These are phyloP conservation scores for Diadromus collaris DNA, from an alignment of 2,888 invertebrate species.

Conservation along the genomic window DNA sequence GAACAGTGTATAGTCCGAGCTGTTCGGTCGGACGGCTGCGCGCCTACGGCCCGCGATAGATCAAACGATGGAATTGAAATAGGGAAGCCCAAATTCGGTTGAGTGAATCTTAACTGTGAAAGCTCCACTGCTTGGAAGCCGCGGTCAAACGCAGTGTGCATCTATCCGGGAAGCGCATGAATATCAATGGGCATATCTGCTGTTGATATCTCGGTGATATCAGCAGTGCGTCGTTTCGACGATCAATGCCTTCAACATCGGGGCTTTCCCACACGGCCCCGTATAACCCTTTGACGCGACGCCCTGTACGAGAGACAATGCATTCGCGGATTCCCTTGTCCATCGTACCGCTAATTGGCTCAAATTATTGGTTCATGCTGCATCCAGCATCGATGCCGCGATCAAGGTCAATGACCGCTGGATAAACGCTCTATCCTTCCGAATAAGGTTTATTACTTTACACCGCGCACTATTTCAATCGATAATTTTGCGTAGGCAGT, in stretches of 20 bases:
- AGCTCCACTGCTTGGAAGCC: background rate
- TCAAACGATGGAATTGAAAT: background rate
- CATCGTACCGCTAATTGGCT: background rate
- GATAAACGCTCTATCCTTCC: too few species aligned
- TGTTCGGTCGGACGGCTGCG: background rate
- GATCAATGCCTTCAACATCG: background rate
- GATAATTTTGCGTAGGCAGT: too few species aligned
- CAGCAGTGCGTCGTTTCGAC: background rate
- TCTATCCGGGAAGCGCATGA: background rate
- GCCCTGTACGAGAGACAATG: background rate
- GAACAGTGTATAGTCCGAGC: background rate
- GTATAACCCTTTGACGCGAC: background rate
- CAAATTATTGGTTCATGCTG: background rate
- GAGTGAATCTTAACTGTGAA: background rate
- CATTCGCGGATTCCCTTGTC: background rate
- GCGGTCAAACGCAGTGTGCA: background rate
- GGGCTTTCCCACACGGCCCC: background rate
- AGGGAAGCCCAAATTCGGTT: background rate
- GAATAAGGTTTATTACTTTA: too few species aligned
- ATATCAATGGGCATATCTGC: background rate
- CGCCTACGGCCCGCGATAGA: background rate
- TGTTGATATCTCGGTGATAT: background rate
- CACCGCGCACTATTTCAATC: too few species aligned
- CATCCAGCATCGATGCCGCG: background rate
- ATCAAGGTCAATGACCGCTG: background rate